Evolutionary conservation across 2,888 invertebrate species (phyloP).

Genomic region (Dysmachus trigonus): DNA sequence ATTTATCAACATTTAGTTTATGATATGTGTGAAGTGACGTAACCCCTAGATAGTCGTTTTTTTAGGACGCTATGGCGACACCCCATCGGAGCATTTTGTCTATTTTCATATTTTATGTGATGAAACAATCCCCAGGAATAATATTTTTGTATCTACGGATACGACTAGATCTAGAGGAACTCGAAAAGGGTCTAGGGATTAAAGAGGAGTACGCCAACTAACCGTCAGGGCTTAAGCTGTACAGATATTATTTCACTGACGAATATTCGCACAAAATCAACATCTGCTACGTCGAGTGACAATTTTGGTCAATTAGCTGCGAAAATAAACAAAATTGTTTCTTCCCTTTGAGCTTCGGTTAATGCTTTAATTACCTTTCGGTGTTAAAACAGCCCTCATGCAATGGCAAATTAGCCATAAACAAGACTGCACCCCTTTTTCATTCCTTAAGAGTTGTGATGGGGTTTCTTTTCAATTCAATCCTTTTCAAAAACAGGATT

Average conservation of each 20-base stretch:
- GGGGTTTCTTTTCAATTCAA: not conserved
- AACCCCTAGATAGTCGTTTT: conserved; percentile 13
- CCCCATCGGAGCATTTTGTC: not conserved
- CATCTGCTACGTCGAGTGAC: conserved; percentile 45
- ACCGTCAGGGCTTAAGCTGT: not conserved
- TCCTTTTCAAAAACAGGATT: not conserved
- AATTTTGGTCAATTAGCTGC: conserved; percentile 46
- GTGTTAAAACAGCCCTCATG: not conserved
- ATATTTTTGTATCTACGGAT: conserved; percentile 13
- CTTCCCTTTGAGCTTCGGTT: not conserved
- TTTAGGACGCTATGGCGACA: conserved; percentile 15
- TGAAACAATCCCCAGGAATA: conserved; percentile 29
- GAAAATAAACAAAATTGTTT: conserved; percentile 39
- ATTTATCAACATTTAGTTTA: conserved; percentile 47
- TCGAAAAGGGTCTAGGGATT: conserved; percentile 8
- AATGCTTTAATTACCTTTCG: conserved; percentile 15
- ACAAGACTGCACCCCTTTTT: not conserved
- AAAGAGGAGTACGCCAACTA: conserved; percentile 37
- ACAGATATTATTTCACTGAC: not conserved
- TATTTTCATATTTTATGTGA: conserved; percentile 2
- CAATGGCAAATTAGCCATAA: not conserved
- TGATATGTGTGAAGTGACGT: conserved; percentile 40
- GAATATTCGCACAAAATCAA: conserved; percentile 35
- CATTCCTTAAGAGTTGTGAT: not conserved
- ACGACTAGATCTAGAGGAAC: not conserved